Percentiles rank a stretch among this genome's conserved stretches.
phyloP scores from a whole-genome alignment of 2,113 vertebrate species.

The Sapajus apella region DNA sequence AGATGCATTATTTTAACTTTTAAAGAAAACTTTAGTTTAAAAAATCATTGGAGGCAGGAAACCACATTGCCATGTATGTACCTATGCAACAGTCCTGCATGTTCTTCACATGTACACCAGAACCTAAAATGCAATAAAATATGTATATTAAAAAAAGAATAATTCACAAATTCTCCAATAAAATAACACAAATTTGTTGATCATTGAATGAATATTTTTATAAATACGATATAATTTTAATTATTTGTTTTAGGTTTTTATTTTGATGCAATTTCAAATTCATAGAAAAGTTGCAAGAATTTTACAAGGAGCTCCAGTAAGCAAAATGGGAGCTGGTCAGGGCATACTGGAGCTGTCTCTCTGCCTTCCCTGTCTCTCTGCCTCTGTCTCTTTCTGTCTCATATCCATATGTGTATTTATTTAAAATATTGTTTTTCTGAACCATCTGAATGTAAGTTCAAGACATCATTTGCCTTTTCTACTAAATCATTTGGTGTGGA shows the following conservation, averaged over 20 bases:
- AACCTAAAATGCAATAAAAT: too few relatives aligned
- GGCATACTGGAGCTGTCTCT: too few relatives aligned
- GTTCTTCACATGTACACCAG: too few relatives aligned
- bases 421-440: neutral
- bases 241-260: neutral
- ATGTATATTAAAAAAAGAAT: neutral
- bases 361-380: neutral
- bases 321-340: too few relatives aligned
- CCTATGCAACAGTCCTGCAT: too few relatives aligned
- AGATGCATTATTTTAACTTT: slow-evolving; percentile 5
- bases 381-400: neutral
- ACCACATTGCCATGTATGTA: too few relatives aligned
- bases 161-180: neutral
- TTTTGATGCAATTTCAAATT: slow-evolving; percentile 6
- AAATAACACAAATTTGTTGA: neutral
- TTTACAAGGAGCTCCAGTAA: neutral
- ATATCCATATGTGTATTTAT: neutral
- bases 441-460: neutral
- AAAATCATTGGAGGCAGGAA: neutral
- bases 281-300: neutral
- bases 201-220: neutral
- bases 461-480: neutral
- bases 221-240: slow-evolving; percentile 6
- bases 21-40: neutral
- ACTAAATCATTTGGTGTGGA: neutral